Conservation (phyloP, 2,113 vertebrate genomes). For the Gallinago jamesoni region DNA sequence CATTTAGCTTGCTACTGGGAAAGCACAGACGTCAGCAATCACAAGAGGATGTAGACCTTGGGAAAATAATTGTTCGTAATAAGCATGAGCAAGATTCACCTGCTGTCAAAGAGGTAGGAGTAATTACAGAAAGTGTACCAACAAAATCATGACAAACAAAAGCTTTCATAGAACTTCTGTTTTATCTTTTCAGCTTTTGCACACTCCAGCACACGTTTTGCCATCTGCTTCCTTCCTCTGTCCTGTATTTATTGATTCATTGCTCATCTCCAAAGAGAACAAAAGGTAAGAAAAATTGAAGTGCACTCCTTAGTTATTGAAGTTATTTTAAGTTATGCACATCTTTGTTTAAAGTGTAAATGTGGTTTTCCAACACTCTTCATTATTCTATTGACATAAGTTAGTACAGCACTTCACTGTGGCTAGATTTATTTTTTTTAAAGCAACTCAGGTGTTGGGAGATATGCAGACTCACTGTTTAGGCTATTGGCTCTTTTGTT, state of each 20-base stretch:
- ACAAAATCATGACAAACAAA: background rate
- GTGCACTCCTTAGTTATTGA: background rate
- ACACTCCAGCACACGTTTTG: slow-evolving; percentile 91
- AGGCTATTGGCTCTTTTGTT: background rate
- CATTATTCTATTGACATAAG: background rate
- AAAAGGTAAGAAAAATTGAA: slow-evolving; percentile 65
- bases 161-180: background rate
- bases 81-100: slow-evolving; percentile 75
- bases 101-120: slow-evolving; percentile 84
- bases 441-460: background rate
- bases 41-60: background rate
- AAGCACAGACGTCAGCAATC: slow-evolving; percentile 78
- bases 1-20: slow-evolving; percentile 89
- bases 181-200: slow-evolving; percentile 81
- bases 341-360: background rate
- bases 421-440: background rate
- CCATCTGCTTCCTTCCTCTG: slow-evolving; percentile 90
- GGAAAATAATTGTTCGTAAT: slow-evolving; percentile 21
- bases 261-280: slow-evolving; percentile 80
- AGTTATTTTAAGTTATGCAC: background rate
- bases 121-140: background rate
- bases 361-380: background rate
- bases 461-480: accelerated
- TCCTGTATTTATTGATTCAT: slow-evolving; percentile 86
- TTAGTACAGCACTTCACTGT: background rate